Conservation (phyloP, 1,140 invertebrate genomes). For the Battus philenor region DNA sequence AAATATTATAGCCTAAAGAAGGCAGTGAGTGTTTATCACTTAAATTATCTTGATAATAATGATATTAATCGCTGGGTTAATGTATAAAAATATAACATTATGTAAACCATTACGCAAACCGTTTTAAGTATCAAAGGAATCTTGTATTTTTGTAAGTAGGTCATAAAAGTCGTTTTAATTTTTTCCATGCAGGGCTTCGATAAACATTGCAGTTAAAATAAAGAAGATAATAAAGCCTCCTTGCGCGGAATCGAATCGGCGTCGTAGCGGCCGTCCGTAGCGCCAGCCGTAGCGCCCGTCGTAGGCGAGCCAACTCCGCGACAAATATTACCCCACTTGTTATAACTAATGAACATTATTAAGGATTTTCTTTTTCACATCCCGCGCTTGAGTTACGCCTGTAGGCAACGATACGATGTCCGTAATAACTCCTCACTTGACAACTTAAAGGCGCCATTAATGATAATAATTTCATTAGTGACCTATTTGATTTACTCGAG, state of each 20-base stretch:
- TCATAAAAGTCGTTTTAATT: too few relatives aligned
- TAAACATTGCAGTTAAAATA: conserved; percentile 12
- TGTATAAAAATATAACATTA: neutral
- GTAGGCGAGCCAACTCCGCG: conserved; percentile 3
- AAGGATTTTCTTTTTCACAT: conserved; percentile 8
- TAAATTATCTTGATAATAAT: too few relatives aligned
- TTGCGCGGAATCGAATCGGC: conserved; percentile 2
- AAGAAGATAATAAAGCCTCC: conserved; percentile 8
- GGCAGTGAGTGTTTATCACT: too few relatives aligned
- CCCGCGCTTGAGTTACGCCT: neutral
- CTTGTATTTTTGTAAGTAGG: too few relatives aligned
- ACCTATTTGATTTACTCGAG: too few relatives aligned
- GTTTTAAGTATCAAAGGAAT: too few relatives aligned
- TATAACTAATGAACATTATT: conserved; percentile 14
- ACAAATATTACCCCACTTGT: conserved; percentile 13
- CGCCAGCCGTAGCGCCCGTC: conserved; percentile 3
- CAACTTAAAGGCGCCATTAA: conserved; percentile 4
- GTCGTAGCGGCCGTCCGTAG: neutral
- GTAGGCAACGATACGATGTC: too few relatives aligned
- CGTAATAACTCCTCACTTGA: conserved; percentile 5
- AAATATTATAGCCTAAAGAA: too few relatives aligned
- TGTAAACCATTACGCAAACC: too few relatives aligned
- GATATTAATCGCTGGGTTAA: too few relatives aligned
- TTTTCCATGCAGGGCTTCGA: too few relatives aligned
- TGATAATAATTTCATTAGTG: conserved; percentile 1